Percentiles rank a stretch among this genome's conserved stretches.
These are phyloP conservation scores for Arion vulgaris DNA, from an alignment of 1,140 invertebrate genomes.

Conservation along the genomic window DNA sequence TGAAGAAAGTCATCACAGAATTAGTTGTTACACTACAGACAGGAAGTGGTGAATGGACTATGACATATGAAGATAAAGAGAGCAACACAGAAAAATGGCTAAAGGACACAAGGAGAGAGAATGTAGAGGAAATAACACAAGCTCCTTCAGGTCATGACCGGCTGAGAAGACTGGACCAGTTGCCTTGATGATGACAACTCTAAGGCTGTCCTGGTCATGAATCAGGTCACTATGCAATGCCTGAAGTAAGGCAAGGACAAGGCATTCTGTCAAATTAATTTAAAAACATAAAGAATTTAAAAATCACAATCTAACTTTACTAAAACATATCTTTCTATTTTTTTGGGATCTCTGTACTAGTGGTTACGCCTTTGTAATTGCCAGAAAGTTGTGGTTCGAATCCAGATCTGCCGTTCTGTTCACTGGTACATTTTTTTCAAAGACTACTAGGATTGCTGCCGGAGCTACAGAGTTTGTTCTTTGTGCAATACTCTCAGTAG, in stretches of 20 bases:
- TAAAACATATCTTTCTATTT: neutral
- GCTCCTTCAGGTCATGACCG: slow-evolving; percentile 93
- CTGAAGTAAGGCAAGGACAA: slow-evolving; percentile 71
- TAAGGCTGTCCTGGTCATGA: slow-evolving; percentile 71
- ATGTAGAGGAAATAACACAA: slow-evolving; percentile 76
- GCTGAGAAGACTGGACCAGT: slow-evolving; percentile 89
- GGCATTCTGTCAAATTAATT: slow-evolving; percentile 67
- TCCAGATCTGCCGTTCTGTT: neutral
- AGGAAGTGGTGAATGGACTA: too few species aligned
- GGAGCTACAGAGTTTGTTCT: too few species aligned
- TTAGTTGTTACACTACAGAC: too few species aligned
- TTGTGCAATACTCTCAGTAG: too few species aligned
- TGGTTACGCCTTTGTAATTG: too few species aligned
- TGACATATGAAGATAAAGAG: too few species aligned
- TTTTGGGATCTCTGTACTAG: too few species aligned
- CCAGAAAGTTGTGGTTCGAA: neutral
- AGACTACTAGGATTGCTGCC: too few species aligned
- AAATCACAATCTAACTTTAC: neutral
- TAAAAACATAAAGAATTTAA: neutral
- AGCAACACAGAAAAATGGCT: too few species aligned
- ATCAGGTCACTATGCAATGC: slow-evolving; percentile 60
- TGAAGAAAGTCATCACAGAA: too few species aligned
- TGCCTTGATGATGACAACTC: slow-evolving; percentile 83
- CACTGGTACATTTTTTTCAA: too few species aligned
- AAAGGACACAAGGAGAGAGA: neutral